Evolutionary conservation across 2,888 invertebrate genomes (phyloP), one percentile per base, ranked within the genome.

Genomic region (Conops quadrifasciatus): DNA sequence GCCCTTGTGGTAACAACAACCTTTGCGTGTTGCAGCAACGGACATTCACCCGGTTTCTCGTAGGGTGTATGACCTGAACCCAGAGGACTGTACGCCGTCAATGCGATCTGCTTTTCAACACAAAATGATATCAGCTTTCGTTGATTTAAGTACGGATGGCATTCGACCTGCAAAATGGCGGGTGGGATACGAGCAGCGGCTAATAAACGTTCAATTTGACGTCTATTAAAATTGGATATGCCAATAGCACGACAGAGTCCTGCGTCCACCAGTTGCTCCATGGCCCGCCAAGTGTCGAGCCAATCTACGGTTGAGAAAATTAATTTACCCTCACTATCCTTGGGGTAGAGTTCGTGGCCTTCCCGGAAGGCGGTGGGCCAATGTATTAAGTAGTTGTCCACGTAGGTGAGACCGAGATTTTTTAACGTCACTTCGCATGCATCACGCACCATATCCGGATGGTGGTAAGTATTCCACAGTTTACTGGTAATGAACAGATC

Each of bases 401-500:
- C 79, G 81, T 96, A 96, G 0, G 91, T 87, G 0, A 95, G 80
- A 21, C 90, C 90, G 15, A 97, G 88, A 81, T 93, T 89, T 15
- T 88, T 85, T 30, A 97, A 83, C 0, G 93, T 90, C 69, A 88
- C 87, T 78, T 89, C 88, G 26, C 94, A 84, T 0, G 92, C 91
- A 0, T 88, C 87, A 63, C 89, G 89, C 2, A 96, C 96, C 77
- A 92, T 85, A 72, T 93, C 92, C 0, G 90, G 89, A 15, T 90
- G 89, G 82, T 97, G 97, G 84, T 89, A 94, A 0, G 94, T 95
- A 87, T 95, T 95, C 96, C 96, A 96, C 24, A 95, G 83, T 89
- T 95, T 94, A 66, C 92, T 93, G 0, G 91, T 91, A 75, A 93
- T 88, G 82, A 92, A 93, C 0, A 94, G 83, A 51, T 92, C 91